Evolutionary conservation across 2,113 vertebrate species (phyloP).

Genomic region (western clawed frog (Xenopus tropicalis)): UCB_Xtro_10.0 CM004450.2:97157001-97157500

Average conservation of each 20-base stretch:
- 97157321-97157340: neutral
- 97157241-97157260: constrained; percentile 40
- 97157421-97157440: too few species aligned
- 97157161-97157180: constrained; percentile 35
- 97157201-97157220: constrained; percentile 38
- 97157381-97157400: too few species aligned
- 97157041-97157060: neutral
- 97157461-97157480: too few species aligned
- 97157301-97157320: neutral
- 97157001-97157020: too few species aligned
- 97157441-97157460: too few species aligned
- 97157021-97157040: too few species aligned
- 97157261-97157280: constrained; percentile 28
- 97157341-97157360: neutral
- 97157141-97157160: constrained; percentile 37
- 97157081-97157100: neutral
- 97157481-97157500: too few species aligned
- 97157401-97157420: too few species aligned
- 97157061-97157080: neutral
- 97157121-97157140: constrained; percentile 41
- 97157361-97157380: neutral
- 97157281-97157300: constrained; percentile 39
- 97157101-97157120: constrained; percentile 14
- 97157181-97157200: constrained; percentile 41
- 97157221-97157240: constrained; percentile 37